Evolutionary conservation across 2,113 vertebrate genomes (phyloP).

Genomic region (Semicossyphus pulcher): DNA sequence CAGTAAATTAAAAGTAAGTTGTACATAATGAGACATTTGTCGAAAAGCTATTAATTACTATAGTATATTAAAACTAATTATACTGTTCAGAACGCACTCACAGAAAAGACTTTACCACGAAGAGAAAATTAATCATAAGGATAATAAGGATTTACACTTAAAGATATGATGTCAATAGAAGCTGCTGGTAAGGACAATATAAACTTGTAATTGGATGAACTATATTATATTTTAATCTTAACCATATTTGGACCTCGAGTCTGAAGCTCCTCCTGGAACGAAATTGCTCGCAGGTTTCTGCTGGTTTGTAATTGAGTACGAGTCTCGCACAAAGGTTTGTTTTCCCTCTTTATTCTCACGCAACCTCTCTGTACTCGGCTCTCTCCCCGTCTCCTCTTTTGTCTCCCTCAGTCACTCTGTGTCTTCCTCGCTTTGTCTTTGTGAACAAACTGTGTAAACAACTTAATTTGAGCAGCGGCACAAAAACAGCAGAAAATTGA

Average conservation of each 20-base stretch:
- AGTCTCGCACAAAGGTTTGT: slow-evolving; percentile 51
- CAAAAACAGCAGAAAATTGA: slow-evolving; percentile 66
- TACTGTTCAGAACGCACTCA: neutral
- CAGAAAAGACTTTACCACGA: slow-evolving; percentile 3
- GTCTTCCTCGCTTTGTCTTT: slow-evolving; percentile 66
- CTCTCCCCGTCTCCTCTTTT: slow-evolving; percentile 53
- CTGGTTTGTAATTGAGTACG: slow-evolving; percentile 49
- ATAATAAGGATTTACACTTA: slow-evolving; percentile 48
- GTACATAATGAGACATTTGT: slow-evolving; percentile 25
- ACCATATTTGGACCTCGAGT: neutral
- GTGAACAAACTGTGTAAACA: slow-evolving; percentile 75
- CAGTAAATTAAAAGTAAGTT: slow-evolving; percentile 5
- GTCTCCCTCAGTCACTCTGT: slow-evolving; percentile 53
- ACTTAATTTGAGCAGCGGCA: slow-evolving; percentile 70
- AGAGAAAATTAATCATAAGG: slow-evolving; percentile 30
- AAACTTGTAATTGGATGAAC: slow-evolving; percentile 26
- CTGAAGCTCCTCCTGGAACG: slow-evolving; percentile 14
- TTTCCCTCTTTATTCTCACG: slow-evolving; percentile 51
- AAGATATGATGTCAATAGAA: slow-evolving; percentile 6
- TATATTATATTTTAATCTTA: slow-evolving; percentile 34
- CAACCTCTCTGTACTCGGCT: slow-evolving; percentile 44
- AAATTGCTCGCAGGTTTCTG: slow-evolving; percentile 19
- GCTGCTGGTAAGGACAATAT: slow-evolving; percentile 10
- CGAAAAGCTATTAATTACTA: slow-evolving; percentile 8
- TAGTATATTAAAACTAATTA: slow-evolving; percentile 30